phyloP scores from a whole-genome alignment of 2,797 vertebrate species.

The Todus mexicanus region DNA sequence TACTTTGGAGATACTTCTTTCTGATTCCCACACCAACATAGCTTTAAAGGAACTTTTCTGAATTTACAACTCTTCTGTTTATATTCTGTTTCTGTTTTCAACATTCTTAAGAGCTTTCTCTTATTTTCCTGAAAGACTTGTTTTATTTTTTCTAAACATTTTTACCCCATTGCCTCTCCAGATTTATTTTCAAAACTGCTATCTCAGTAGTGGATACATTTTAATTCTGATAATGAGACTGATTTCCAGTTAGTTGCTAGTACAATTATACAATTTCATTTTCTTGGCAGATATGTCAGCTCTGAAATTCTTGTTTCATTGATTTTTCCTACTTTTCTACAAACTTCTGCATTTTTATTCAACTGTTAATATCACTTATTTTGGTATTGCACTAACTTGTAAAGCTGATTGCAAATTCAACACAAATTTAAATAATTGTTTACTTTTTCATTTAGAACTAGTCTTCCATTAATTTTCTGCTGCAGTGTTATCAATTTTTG shows the following conservation, averaged over 20 bases:
- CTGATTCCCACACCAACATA: not conserved
- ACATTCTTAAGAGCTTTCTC: not conserved
- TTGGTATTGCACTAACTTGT: not conserved
- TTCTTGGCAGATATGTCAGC: not conserved
- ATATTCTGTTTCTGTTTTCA: not conserved
- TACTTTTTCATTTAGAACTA: not conserved
- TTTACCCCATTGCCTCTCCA: not conserved
- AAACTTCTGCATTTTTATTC: not conserved
- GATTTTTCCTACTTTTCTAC: not conserved
- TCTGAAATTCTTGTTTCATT: not conserved
- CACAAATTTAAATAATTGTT: not conserved
- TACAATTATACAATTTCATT: not conserved
- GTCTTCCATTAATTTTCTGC: not conserved
- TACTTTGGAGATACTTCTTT: not conserved
- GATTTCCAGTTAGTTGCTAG: not conserved
- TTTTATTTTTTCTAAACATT: not conserved
- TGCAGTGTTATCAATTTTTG: not conserved
- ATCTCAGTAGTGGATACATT: not conserved
- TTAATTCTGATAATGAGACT: not conserved
- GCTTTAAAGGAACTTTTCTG: not conserved
- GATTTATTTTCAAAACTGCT: not conserved
- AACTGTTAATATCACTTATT: not conserved
- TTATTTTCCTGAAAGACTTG: not conserved
- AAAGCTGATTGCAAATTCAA: not conserved
- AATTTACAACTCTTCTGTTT: not conserved